Base-by-base conservation (phyloP, 1,140 invertebrate species). In the Atta texana region DNA sequence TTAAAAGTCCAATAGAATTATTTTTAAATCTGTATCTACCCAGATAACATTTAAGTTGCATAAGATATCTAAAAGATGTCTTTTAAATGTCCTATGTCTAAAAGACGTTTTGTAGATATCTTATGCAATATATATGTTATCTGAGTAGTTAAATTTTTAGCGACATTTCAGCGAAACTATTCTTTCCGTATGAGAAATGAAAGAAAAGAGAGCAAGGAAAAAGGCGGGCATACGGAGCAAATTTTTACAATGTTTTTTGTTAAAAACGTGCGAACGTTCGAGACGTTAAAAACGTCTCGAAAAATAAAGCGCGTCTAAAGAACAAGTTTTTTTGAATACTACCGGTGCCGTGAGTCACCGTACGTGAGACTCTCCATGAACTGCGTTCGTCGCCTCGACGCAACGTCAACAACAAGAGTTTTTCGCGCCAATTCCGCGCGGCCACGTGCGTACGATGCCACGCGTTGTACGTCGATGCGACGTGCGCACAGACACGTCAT, bases 381-480 rank as follows among this genome's bases (percentile, higher is more conserved):
- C 12, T 12, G 49, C 14, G 49, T 14, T 51, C 49, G 49, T 51
- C 49, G 49, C 49, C 49, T 64, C 28, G 24, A 31, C 31, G 16
- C 64, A 7, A 74, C 61, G 14, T 68, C 24, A 12, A 53, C n/a
- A 21, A 10, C 24, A 28, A 34, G 31, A 74, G 75, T 89, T 88
- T 88, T 88, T 89, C 88, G 88, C 88, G 88, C 88, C 88, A 89
- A 88, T 89, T 89, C 88, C 34, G 53, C 63, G 39, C 59, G 74
- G 69, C 88, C 88, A 89, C 88, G 88, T 89, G 88, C 85, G 84
- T 71, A 3, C 31, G 66, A 63, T 55, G 34, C 68, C 59, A 61
- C 68, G 86, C 87, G 75, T 87, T 53, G 24, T 18, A 80, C 72
- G 34, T 57, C 34, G 51, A 10, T 16, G 34, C 34, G 34, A 21